phyloP scores from a whole-genome alignment of 2,797 vertebrate species.

The Aulostomus chinensis region DNA sequence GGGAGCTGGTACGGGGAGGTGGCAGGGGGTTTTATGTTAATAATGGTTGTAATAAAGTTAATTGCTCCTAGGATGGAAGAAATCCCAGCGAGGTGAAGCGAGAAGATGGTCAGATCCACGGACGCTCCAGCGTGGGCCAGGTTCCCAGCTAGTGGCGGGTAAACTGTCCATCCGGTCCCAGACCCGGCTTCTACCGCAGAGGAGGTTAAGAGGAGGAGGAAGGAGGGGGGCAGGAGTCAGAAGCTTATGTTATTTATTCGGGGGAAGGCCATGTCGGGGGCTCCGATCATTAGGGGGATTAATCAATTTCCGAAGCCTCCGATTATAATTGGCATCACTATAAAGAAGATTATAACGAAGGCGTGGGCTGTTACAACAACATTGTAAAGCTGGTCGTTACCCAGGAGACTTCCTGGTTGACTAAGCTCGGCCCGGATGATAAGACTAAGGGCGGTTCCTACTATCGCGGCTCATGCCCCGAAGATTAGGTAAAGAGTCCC shows the following conservation, averaged over 20 bases:
- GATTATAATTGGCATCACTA: slow-evolving; percentile 63
- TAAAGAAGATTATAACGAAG: slow-evolving; percentile 72
- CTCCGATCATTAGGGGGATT: slow-evolving; percentile 37
- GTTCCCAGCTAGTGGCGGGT: slow-evolving; percentile 30
- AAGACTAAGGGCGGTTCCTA: slow-evolving; percentile 36
- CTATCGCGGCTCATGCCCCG: slow-evolving; percentile 64
- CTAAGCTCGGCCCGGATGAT: slow-evolving; percentile 41
- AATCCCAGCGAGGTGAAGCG: slow-evolving; percentile 19
- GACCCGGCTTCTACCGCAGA: slow-evolving; percentile 40
- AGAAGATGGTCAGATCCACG: slow-evolving; percentile 54
- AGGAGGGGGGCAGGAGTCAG: slow-evolving; percentile 42
- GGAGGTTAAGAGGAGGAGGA: background rate
- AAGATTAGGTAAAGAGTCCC: slow-evolving; percentile 67
- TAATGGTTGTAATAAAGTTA: slow-evolving; percentile 59
- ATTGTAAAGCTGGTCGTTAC: slow-evolving; percentile 63
- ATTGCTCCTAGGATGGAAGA: slow-evolving; percentile 49
- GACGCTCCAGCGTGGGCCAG: slow-evolving; percentile 41
- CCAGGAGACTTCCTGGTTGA: slow-evolving; percentile 26
- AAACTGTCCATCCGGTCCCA: slow-evolving; percentile 50
- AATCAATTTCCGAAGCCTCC: slow-evolving; percentile 61
- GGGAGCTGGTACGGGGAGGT: slow-evolving; percentile 50
- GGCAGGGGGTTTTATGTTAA: slow-evolving; percentile 57
- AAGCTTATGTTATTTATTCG: slow-evolving; percentile 64
- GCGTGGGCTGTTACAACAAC: slow-evolving; percentile 64
- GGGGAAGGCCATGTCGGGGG: slow-evolving; percentile 54